Base-by-base conservation (phyloP, 2,888 invertebrate genomes). In the Epsilonema sp. region DNA sequence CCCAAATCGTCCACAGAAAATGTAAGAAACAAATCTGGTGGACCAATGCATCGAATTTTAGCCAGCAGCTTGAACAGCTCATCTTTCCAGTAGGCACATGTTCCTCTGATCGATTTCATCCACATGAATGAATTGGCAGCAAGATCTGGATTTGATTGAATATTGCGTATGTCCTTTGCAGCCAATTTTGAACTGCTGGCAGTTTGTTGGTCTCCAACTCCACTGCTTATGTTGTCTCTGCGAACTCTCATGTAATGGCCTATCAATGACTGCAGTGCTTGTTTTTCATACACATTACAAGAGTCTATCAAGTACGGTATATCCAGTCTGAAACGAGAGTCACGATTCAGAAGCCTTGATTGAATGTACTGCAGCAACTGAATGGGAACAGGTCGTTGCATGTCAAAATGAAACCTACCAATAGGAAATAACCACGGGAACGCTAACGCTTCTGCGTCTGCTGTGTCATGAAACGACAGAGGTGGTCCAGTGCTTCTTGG, bases 321-420 rank as follows among this genome's bases (percentile, higher is more conserved):
- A 36, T 44, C 44, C n/a, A 44, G 31, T 11, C 44, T 20, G 31
- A 36, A 44, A n/a, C 26, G 20, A n/a, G 5, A 13, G 31, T 44
- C 31, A n/a, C n/a, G 16, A 36, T 44, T 26, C 16, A 25, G 24
- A 16, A 44, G 19, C 31, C 31, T 44, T 13, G 13, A 37, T 16
- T 36, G 19, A 20, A 22, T 22, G 36, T 44, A 44, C 13, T 31
- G 19, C 44, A 44, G 36, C 26, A 25, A 5, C 13, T 4, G 4
- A 31, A 44, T 37, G 16, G 26, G 19, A 37, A 3, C 8, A 37
- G 13, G 5, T 44, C 44, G 16, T 37, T 5, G 3, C 8, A 5
- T n/a, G 36, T 31, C 42, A 22, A 22, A 16, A 21, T n/a, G 20
- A 16, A n/a, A 20, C 11, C 25, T 42, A 11, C 16, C n/a, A 16